Evolutionary conservation across 2,113 vertebrate genomes (phyloP).

Genomic region (Xiphophorus couchianus): DNA sequence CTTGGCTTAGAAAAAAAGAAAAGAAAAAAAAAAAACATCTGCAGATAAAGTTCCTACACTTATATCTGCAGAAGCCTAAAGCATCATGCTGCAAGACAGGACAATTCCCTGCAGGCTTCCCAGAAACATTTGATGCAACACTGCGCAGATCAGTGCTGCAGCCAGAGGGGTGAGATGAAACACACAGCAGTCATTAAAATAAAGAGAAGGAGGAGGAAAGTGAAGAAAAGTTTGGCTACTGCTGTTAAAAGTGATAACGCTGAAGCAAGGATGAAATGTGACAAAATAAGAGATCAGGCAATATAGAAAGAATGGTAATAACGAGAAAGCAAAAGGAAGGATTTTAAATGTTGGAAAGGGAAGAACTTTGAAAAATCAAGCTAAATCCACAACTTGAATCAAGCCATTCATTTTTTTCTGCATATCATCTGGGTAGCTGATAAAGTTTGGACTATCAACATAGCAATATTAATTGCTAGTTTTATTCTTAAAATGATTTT

Average conservation of each 20-base stretch:
- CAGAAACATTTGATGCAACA: constrained; percentile 7
- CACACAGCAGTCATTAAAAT: constrained; percentile 3
- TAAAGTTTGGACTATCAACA: too few species aligned
- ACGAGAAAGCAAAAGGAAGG: neutral
- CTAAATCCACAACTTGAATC: neutral
- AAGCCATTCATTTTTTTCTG: neutral
- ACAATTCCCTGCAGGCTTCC: neutral
- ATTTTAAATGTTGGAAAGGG: neutral
- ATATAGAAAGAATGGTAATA: neutral
- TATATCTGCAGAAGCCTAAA: neutral
- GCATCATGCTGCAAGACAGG: constrained; percentile 3
- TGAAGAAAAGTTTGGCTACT: neutral
- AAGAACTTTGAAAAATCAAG: neutral
- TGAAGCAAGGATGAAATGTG: neutral
- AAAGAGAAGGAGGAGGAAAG: neutral
- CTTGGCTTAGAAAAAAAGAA: neutral
- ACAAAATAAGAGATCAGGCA: neutral
- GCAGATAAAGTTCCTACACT: neutral
- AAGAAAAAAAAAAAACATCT: neutral
- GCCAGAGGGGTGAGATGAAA: constrained; percentile 10
- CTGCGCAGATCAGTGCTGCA: constrained; percentile 15
- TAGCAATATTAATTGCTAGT: too few species aligned
- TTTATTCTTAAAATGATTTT: too few species aligned
- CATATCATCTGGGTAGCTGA: too few species aligned
- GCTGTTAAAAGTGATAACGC: neutral